phyloP scores from a whole-genome alignment of 1,140 invertebrate genomes.

The Apocrypta bakeri region DNA sequence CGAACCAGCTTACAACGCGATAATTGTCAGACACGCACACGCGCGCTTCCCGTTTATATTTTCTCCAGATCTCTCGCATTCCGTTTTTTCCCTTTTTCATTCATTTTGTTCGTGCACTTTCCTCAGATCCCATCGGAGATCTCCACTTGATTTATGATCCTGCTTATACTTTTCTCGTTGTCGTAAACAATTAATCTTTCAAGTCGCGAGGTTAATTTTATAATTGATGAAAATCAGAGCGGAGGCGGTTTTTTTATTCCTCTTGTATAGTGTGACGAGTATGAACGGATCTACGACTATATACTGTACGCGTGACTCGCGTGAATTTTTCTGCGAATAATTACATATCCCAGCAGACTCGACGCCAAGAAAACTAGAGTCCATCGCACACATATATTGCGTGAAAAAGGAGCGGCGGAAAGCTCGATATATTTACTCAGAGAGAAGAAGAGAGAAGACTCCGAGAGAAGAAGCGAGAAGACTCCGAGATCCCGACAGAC shows the following conservation, averaged over 20 bases:
- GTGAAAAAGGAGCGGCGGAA: background rate
- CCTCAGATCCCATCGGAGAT: constrained; percentile 20
- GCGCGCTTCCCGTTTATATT: constrained; percentile 35
- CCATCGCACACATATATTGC: background rate
- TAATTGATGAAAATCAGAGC: background rate
- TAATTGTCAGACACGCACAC: constrained; percentile 48
- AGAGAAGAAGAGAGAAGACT: too few species aligned
- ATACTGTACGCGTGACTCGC: too few species aligned
- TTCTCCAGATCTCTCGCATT: constrained; percentile 29
- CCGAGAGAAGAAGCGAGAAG: too few species aligned
- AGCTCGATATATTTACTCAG: background rate
- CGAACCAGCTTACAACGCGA: constrained; percentile 12
- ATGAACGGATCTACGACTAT: too few species aligned
- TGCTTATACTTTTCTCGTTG: background rate
- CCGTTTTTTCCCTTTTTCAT: background rate
- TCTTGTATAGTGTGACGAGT: too few species aligned
- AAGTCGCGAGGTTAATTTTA: background rate
- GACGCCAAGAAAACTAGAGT: too few species aligned
- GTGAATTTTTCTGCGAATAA: too few species aligned
- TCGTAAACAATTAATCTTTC: background rate
- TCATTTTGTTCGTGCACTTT: constrained; percentile 13
- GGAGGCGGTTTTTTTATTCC: too few species aligned
- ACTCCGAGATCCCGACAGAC: background rate
- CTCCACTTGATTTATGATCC: constrained; percentile 28
- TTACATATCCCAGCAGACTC: too few species aligned